These are phyloP conservation scores for Gasterosteus nipponicus DNA, from an alignment of 2,113 vertebrate genomes.

Conservation along the genomic window DNA sequence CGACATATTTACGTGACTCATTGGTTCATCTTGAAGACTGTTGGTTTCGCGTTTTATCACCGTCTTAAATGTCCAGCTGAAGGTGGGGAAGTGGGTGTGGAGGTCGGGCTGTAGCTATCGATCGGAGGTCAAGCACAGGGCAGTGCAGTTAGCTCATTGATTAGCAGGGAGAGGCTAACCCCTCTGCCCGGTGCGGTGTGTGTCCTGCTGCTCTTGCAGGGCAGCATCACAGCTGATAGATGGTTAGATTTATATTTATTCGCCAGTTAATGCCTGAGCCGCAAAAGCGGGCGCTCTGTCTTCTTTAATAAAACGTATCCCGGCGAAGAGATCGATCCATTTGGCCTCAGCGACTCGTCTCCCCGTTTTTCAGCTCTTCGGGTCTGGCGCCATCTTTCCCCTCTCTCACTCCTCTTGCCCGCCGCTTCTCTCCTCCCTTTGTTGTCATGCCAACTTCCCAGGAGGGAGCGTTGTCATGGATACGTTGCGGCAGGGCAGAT, in stretches of 20 bases:
- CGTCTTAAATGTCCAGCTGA: conserved; percentile 17
- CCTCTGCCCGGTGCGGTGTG: conserved; percentile 45
- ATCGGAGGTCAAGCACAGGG: conserved; percentile 65
- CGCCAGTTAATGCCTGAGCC: conserved; percentile 14
- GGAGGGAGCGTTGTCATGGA: conserved; percentile 91
- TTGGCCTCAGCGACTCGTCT: conserved; percentile 8
- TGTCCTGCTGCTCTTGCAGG: conserved; percentile 59
- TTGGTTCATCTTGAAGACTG: too few species aligned
- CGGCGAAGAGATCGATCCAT: not conserved
- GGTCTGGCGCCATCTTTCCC: not conserved
- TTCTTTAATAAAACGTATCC: conserved; percentile 11
- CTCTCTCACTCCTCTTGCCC: conserved; percentile 1
- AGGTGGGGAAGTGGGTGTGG: not conserved
- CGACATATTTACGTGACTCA: not conserved
- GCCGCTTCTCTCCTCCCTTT: conserved; percentile 58
- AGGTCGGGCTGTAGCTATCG: conserved; percentile 45
- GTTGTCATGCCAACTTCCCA: conserved; percentile 84
- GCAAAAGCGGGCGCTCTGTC: conserved; percentile 19
- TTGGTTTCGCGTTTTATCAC: not conserved
- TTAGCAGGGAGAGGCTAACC: conserved; percentile 61
- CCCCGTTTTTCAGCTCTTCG: not conserved
- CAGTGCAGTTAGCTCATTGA: conserved; percentile 68
- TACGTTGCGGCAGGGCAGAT: conserved; percentile 83
- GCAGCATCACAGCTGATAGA: conserved; percentile 35
- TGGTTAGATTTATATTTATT: conserved; percentile 50